A percentile compares a stretch with the other conserved stretches of the same genome.
These are phyloP conservation scores for Drosophila funebris DNA, from an alignment of 1,140 invertebrate genomes.

Conservation along the genomic window DNA sequence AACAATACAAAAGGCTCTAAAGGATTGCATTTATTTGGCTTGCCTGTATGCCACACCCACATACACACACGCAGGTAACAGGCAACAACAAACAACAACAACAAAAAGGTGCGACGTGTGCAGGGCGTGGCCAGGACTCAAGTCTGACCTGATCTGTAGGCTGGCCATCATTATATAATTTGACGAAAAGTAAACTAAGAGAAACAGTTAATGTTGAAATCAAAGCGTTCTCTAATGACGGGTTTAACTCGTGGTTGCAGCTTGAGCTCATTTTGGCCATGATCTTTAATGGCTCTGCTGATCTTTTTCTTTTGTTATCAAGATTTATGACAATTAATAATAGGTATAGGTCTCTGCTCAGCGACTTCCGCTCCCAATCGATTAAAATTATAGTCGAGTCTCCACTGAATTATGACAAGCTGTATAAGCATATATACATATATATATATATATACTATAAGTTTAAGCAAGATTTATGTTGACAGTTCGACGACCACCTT, in stretches of 20 bases:
- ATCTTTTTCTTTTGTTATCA: slow-evolving; percentile 76
- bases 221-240: slow-evolving; percentile 42
- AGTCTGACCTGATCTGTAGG: slow-evolving; percentile 41
- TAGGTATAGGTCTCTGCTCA: slow-evolving; percentile 58
- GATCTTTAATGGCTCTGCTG: slow-evolving; percentile 32
- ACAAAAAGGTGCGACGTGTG: slow-evolving; percentile 65
- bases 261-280: slow-evolving; percentile 53
- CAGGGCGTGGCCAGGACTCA: slow-evolving; percentile 48
- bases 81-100: too few relatives aligned
- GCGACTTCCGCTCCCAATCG: slow-evolving; percentile 78
- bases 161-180: slow-evolving; percentile 77
- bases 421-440: slow-evolving; percentile 30
- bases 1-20: slow-evolving; percentile 26
- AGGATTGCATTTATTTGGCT: slow-evolving; percentile 73
- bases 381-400: slow-evolving; percentile 48
- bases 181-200: slow-evolving; percentile 61
- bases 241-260: slow-evolving; percentile 53
- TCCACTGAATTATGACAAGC: slow-evolving; percentile 63
- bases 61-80: background rate
- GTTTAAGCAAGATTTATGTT: slow-evolving; percentile 70
- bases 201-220: slow-evolving; percentile 33
- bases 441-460: background rate
- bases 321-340: slow-evolving; percentile 84
- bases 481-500: slow-evolving; percentile 70
- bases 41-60: slow-evolving; percentile 62